Evolutionary conservation across 2,888 invertebrate genomes (phyloP).

Genomic region (Ceraclea dissimilis): DNA sequence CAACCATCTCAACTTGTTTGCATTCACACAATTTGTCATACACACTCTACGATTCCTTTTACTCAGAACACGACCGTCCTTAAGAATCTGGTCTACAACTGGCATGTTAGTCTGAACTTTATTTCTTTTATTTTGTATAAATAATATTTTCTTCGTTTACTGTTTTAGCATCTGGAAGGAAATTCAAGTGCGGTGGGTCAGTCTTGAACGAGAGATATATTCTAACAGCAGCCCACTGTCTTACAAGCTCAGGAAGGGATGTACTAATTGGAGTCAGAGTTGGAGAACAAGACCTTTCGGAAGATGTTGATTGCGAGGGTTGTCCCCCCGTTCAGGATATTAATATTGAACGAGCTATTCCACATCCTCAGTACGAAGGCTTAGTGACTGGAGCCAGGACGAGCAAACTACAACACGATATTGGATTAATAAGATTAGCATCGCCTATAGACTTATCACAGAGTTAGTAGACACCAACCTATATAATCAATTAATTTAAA

Average conservation of each 20-base stretch:
- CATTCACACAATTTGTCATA: too few relatives aligned
- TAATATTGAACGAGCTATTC: constrained; percentile 37
- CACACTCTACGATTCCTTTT: too few relatives aligned
- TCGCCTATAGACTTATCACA: constrained; percentile 32
- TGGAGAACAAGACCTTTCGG: constrained; percentile 51
- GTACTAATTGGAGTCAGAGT: constrained; percentile 47
- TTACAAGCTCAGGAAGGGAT: constrained; percentile 26
- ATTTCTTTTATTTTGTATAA: too few relatives aligned
- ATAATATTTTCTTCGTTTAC: too few relatives aligned
- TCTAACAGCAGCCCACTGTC: constrained; percentile 15
- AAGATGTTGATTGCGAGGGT: constrained; percentile 43
- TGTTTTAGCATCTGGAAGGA: background rate
- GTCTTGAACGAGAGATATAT: constrained; percentile 12
- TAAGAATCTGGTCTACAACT: too few relatives aligned
- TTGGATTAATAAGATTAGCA: constrained; percentile 51
- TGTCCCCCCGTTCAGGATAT: constrained; percentile 43
- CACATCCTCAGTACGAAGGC: constrained; percentile 48
- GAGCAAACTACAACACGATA: constrained; percentile 39
- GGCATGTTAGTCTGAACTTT: too few relatives aligned
- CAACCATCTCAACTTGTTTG: too few relatives aligned
- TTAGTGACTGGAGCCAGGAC: constrained; percentile 28
- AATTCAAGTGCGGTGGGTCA: constrained; percentile 6
- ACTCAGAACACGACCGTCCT: too few relatives aligned
- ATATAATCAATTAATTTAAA: too few relatives aligned
- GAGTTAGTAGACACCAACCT: constrained; percentile 6